Evolutionary conservation across 2,113 vertebrate species (phyloP).

Genomic region (Cryptoleucopteryx plumbea): DNA sequence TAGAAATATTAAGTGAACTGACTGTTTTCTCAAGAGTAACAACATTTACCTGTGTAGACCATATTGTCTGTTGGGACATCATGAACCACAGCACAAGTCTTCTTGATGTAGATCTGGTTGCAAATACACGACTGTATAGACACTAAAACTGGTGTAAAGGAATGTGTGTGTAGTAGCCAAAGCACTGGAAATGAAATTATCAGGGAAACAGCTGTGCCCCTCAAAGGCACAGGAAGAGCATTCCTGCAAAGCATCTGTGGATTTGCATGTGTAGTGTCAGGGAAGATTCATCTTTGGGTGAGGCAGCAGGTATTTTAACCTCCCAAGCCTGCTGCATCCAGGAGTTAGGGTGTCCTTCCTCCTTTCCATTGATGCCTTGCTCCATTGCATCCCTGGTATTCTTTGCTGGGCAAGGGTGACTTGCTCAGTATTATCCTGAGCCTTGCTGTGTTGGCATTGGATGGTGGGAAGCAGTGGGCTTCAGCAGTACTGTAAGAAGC

Average conservation of each 20-base stretch:
- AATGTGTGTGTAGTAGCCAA: neutral
- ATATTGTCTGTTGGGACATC: neutral
- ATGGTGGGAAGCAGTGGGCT: neutral
- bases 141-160: neutral
- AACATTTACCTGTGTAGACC: neutral
- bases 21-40: neutral
- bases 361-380: neutral
- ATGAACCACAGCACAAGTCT: fast-evolving
- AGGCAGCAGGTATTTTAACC: neutral
- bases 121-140: fast-evolving
- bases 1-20: neutral
- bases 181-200: neutral
- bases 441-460: neutral
- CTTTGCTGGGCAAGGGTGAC: neutral
- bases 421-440: neutral
- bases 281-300: neutral
- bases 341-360: neutral
- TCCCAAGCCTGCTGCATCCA: neutral
- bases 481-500: neutral
- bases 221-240: neutral
- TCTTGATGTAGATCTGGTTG: neutral
- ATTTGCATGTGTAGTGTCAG: neutral
- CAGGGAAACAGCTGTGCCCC: neutral
- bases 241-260: neutral
- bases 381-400: neutral